Conservation (phyloP, 2,888 invertebrate species). For the Gandaritis pyraliata region DNA sequence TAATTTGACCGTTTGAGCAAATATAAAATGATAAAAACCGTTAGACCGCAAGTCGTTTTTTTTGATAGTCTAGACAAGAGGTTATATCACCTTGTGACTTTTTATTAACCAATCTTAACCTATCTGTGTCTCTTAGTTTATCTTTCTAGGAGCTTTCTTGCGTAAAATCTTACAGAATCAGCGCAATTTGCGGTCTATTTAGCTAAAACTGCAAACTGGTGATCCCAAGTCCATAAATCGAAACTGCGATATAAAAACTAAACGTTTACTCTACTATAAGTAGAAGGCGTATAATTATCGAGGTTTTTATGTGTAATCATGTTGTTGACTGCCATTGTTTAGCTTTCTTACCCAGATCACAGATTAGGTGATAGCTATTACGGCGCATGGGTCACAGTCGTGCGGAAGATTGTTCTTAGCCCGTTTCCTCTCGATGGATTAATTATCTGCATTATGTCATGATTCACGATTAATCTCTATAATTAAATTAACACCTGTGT, state of each 20-base stretch:
- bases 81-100: no score
- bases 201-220: background rate
- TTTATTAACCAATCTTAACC: no score
- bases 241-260: conserved; percentile 46
- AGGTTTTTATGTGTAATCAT: conserved; percentile 53
- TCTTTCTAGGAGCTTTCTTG: no score
- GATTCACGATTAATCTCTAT: conserved; percentile 30
- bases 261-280: conserved; percentile 48
- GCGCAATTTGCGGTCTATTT: background rate
- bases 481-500: conserved; percentile 39
- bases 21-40: no score
- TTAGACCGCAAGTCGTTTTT: background rate
- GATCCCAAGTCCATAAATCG: conserved; percentile 34
- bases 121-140: no score
- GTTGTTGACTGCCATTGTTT: conserved; percentile 67
- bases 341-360: conserved; percentile 51
- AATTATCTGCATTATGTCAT: conserved; percentile 42
- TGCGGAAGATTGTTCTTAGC: conserved; percentile 41
- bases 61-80: background rate
- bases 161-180: background rate
- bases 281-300: conserved; percentile 55
- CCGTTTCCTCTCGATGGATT: conserved; percentile 38
- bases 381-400: conserved; percentile 24
- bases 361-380: conserved; percentile 20
- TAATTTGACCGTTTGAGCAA: conserved; percentile 1